phyloP scores from a whole-genome alignment of 2,888 invertebrate species.

The Abrostola triplasia region DNA sequence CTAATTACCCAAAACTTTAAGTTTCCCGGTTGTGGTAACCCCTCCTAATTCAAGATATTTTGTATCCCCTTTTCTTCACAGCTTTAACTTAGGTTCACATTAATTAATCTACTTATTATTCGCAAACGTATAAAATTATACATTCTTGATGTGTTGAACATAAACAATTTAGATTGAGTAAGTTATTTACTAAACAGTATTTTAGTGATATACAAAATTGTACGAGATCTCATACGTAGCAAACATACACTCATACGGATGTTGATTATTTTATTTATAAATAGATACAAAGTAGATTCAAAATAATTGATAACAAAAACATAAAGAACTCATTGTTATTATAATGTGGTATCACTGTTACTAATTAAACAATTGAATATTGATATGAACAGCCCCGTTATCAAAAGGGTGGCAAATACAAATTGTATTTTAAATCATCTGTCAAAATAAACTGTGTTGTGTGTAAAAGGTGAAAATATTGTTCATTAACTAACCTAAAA shows the following conservation, averaged over 20 bases:
- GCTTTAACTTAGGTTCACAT: slow-evolving; percentile 16
- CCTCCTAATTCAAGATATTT: background rate
- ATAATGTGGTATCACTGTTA: background rate
- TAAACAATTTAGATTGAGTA: slow-evolving; percentile 18
- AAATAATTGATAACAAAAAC: background rate
- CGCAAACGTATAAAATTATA: slow-evolving; percentile 1
- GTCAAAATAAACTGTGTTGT: background rate
- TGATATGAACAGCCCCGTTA: slow-evolving; percentile 13
- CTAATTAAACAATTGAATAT: slow-evolving; percentile 10
- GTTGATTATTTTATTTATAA: slow-evolving; percentile 37
- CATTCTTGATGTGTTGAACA: slow-evolving; percentile 8
- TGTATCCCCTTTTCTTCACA: slow-evolving; percentile 11
- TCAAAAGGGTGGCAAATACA: background rate
- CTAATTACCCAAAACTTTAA: too few species aligned
- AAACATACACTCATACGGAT: slow-evolving; percentile 14
- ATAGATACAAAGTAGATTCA: slow-evolving; percentile 21
- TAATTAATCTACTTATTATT: slow-evolving; percentile 13
- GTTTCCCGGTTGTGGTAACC: too few species aligned
- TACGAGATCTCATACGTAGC: slow-evolving; percentile 46
- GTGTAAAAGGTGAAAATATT: background rate
- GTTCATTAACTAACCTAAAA: slow-evolving; percentile 1
- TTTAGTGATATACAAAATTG: slow-evolving; percentile 42
- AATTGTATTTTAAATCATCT: background rate
- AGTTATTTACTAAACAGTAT: slow-evolving; percentile 23
- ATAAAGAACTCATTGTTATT: background rate